Percentiles rank a stretch among this genome's conserved stretches.
phyloP scores from a whole-genome alignment of 2,797 vertebrate species.

The Sylvilagus floridanus region DNA sequence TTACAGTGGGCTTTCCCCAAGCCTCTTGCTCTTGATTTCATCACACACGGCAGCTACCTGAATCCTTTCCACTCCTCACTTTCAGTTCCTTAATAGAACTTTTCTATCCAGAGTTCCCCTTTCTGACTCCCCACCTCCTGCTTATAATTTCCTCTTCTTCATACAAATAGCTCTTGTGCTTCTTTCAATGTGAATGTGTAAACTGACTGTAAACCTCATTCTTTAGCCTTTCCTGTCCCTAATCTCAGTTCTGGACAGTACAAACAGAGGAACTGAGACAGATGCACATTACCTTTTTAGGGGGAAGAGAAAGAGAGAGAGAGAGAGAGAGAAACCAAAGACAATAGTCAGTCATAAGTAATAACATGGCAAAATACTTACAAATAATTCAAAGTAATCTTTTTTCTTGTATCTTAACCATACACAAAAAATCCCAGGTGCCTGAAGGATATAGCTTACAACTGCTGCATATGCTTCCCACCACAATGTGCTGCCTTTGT shows the following conservation, averaged over 20 bases:
- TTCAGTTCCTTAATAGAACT: conserved; percentile 23
- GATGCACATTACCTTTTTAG: neutral
- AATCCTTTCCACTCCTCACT: neutral
- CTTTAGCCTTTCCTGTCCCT: neutral
- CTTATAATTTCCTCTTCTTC: neutral
- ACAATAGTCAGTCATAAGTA: neutral
- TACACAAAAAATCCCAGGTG: neutral
- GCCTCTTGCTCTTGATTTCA: neutral
- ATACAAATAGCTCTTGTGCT: neutral
- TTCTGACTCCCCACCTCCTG: neutral
- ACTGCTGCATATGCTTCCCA: neutral
- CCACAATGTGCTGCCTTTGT: neutral
- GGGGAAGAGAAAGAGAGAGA: neutral
- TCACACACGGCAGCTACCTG: neutral
- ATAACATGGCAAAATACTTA: neutral
- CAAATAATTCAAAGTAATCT: neutral
- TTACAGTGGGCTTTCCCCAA: neutral
- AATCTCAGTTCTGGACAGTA: neutral
- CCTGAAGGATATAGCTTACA: neutral
- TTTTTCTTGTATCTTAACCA: neutral
- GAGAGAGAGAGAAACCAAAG: neutral
- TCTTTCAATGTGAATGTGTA: neutral
- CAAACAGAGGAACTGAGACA: neutral
- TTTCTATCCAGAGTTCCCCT: neutral
- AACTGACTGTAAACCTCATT: neutral